Base-by-base conservation (phyloP, 2,797 vertebrate species). In the Choloepus didactylus region DNA sequence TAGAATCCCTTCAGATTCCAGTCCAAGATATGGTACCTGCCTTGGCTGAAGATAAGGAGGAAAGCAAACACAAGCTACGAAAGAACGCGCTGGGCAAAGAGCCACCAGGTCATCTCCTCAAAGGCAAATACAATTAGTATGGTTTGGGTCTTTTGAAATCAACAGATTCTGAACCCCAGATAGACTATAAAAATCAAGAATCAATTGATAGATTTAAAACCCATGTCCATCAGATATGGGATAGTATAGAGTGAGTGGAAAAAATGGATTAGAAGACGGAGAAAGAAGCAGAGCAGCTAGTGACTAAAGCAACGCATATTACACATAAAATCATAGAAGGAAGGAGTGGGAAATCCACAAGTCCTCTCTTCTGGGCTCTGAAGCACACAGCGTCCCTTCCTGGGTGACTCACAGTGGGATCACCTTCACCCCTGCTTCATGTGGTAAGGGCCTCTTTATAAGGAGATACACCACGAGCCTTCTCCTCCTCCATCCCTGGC, bases 271-370 rank as follows among this genome's bases (percentile, higher is more conserved):
- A 67, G 96, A 98, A 82, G 98, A 96, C 97, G 97, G 95, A 95
- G 95, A 93, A 97, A 97, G 93, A 97, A 97, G 96, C 92, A 97
- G 95, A 72, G 64, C 94, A 97, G 97, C 29, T 19, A 60, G 94
- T 98, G 97, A 97, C 97, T 98, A 98, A 98, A 97, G 96, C 54
- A 77, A 92, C 86, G 94, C 94, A 6, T 90, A 97, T 98, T 97
- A 98, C 84, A n/a, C 95, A 96, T 90, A 93, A 95, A 97, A 98
- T 98, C 96, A 97, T 93, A 98, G 96, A 96, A 97, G 97, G 96
- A 95, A 96, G 49, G 0, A 97, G 97, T 97, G 25, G 97, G 97
- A 97, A 98, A 98, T 80, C 94, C 90, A 98, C 95, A 95, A 97
- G 95, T 38, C 95, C 97, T 98, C 97, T 97, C 96, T 96, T 95